Conservation (phyloP, 2,113 vertebrate species). For the Falco punctatus region DNA sequence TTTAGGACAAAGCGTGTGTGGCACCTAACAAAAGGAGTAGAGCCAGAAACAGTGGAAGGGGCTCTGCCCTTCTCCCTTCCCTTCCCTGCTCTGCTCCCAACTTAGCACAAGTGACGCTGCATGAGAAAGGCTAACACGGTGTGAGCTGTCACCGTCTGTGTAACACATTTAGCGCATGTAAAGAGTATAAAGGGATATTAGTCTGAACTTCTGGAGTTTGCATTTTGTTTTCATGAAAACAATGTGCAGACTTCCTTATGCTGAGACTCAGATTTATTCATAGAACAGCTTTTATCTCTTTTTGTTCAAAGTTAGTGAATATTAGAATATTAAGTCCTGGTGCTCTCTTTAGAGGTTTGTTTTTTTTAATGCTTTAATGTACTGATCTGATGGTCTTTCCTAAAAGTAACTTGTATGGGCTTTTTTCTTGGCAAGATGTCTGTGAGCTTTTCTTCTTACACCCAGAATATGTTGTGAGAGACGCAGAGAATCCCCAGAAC, state of each 20-base stretch:
- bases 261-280: background rate
- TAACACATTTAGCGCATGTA: fast-evolving
- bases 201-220: background rate
- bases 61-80: background rate
- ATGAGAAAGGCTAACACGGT: background rate
- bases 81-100: background rate
- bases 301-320: background rate
- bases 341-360: background rate
- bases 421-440: background rate
- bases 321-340: background rate
- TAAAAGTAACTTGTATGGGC: background rate
- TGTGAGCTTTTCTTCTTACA: background rate
- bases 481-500: background rate
- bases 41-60: background rate
- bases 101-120: background rate
- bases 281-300: background rate
- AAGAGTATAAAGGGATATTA: background rate
- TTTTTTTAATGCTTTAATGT: background rate
- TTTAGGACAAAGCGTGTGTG: background rate
- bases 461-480: background rate
- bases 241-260: background rate
- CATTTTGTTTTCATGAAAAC: background rate
- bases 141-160: background rate
- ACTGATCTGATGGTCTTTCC: background rate
- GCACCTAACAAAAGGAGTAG: background rate